Evolutionary conservation across 1,140 invertebrate genomes (phyloP), one percentile per base, ranked within the genome.

Genomic region (Hypsibius dujardini): DNA sequence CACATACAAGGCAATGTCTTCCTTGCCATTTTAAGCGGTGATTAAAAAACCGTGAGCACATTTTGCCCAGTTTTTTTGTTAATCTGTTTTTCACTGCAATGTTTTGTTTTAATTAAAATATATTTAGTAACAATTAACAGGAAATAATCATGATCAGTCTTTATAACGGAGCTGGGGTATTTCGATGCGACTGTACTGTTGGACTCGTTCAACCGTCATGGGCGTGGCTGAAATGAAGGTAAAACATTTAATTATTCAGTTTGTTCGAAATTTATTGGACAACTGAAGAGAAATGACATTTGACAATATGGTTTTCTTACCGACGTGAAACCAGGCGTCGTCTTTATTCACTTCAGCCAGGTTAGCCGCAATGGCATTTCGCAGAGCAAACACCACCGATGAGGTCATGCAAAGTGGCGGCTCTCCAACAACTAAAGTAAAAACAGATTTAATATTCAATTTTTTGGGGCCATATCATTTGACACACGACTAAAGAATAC

Each of bases 381-480:
- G 77, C 1, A 77, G 28, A 40, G 77, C 77, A 74, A 79, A 76
- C 40, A 79, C 47, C 1, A 75, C 76, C n/a, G 75, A 75, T 59
- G 75, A 75, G 45, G 76, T 75, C 72, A 78, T 74, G 70, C 76
- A 76, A 14, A 79, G 73, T n/a, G 79, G 77, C 1, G 79, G 79
- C 70, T 81, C 79, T 46, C 79, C 79, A 69, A 74, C 73, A 28
- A 79, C 79, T 80, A 71, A 15, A 72, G 7, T 7, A 56, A 56
- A 7, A 56, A 56, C 7, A 56, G n/a, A 56, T 7, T 56, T 7
- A 56, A n/a, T 56, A 56, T 56, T 56, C n/a, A 7, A 56, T 56
- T 7, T 7, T 56, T 7, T 56, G 7, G n/a, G 7, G 50, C 50
- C n/a, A n/a, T 56, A n/a, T n/a, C n/a, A n/a, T n/a, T n/a, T n/a